phyloP scores from a whole-genome alignment of 2,888 invertebrate species.

The Megastigmus dorsalis region DNA sequence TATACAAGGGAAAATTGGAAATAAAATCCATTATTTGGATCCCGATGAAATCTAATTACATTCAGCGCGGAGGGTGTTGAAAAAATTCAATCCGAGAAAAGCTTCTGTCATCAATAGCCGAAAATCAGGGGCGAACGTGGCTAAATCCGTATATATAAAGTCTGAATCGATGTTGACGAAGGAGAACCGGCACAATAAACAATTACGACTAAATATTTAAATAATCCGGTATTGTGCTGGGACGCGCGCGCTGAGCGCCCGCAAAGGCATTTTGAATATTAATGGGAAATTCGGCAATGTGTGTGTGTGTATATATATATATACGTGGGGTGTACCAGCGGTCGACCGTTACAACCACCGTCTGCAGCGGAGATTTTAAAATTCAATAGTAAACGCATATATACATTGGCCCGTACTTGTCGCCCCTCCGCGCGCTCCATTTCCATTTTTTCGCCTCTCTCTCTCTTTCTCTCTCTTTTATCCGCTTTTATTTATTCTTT shows the following conservation, averaged over 20 bases:
- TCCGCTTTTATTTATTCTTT: conserved; percentile 8
- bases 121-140: not conserved
- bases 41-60: too few species aligned
- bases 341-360: not conserved
- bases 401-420: conserved; percentile 30
- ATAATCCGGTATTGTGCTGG: conserved; percentile 40
- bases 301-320: not conserved
- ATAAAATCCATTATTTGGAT: too few species aligned
- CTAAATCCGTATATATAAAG: not conserved
- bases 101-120: not conserved
- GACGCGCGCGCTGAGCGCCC: not conserved
- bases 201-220: conserved; percentile 40
- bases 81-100: not conserved
- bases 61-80: too few species aligned
- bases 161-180: conserved; percentile 25
- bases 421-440: conserved; percentile 18
- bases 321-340: not conserved
- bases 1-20: too few species aligned
- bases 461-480: not conserved
- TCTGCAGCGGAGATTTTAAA: conserved; percentile 36
- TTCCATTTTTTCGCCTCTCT: conserved; percentile 24
- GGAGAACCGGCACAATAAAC: conserved; percentile 9
- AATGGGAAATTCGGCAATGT: conserved; percentile 14
- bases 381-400: conserved; percentile 35
- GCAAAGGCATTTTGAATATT: conserved; percentile 42